Evolutionary conservation across 2,888 invertebrate genomes (phyloP).

Genomic region (Xanthia icteritia): DNA sequence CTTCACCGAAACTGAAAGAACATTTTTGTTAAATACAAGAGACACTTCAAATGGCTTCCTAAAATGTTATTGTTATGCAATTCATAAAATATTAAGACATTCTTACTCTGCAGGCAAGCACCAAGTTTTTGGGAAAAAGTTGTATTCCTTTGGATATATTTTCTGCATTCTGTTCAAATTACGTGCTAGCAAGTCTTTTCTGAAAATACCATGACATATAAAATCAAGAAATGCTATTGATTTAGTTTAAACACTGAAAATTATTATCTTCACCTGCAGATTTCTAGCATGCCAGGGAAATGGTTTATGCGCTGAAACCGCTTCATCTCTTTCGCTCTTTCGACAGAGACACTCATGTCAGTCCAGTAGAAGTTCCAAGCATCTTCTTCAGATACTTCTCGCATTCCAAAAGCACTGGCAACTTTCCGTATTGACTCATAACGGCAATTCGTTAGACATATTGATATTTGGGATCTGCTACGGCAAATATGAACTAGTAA

Average conservation of each 20-base stretch:
- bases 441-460: conserved; percentile 93
- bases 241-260: not conserved
- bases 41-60: not conserved
- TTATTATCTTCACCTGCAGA: conserved; percentile 89
- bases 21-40: not conserved
- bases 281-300: conserved; percentile 97
- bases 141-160: conserved; percentile 96
- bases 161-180: conserved; percentile 97
- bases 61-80: not conserved
- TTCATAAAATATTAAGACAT: conserved; percentile 5
- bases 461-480: conserved; percentile 88
- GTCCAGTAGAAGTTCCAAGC: conserved; percentile 98
- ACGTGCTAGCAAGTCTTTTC: conserved; percentile 96
- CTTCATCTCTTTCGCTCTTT: conserved; percentile 97
- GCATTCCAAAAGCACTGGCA: conserved; percentile 93
- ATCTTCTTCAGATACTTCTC: conserved; percentile 94
- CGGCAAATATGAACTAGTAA: not conserved
- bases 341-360: conserved; percentile 96
- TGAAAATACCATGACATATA: conserved; percentile 69
- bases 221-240: not conserved
- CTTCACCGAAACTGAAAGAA: conserved; percentile 92
- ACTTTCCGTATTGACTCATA: conserved; percentile 94
- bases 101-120: conserved; percentile 97
- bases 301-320: conserved; percentile 98
- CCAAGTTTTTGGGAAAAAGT: conserved; percentile 98